Base-by-base conservation (phyloP, 1,140 invertebrate species). In the Hydropsyche tenuis region DNA sequence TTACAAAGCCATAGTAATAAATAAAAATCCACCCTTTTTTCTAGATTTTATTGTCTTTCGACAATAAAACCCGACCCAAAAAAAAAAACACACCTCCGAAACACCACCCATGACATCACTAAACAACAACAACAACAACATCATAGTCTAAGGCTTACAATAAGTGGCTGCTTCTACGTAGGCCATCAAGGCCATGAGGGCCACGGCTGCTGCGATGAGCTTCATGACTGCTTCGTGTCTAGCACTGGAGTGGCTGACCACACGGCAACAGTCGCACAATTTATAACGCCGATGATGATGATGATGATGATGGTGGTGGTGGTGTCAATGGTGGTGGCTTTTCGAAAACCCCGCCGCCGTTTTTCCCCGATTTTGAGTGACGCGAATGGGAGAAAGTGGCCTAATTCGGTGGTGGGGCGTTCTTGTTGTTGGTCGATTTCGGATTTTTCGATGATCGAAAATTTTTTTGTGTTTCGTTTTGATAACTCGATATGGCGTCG, bases 121-220 rank as follows among this genome's bases (percentile, higher is more conserved):
- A 46, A 53, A n/a, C 53, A 65, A 25, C 56, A 76, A 25, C 71
- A 71, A 51, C 63, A 76, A 18, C 70, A 70, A 27, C 18, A 72
- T n/a, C 27, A 42, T 12, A 25, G n/a, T n/a, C 20, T 51, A 66
- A 42, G 64, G 65, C 66, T 23, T 70, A 70, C 53, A 25, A n/a
- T 66, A 62, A 12, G 53, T 62, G 53, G 69, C 48, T 42, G 30
- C 65, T 5, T 51, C 70, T 48, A 69, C 65, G 66, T 27, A 12
- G 75, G 75, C 30, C 18, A 68, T 11, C 42, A 42, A 25, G 69
- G 73, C 25, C 56, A 73, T 11, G n/a, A 48, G 2, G 66, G 62
- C 45, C 3, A 73, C 16, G 2, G 72, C 22, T 48, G 37, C 14
- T 11, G 20, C n/a, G 18, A 60, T 53, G 27, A 73, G 23, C 63